Evolutionary conservation across 2,797 vertebrate genomes (phyloP), one percentile per base, ranked within the genome.

Genomic region (Protosalanx chinensis): DNA sequence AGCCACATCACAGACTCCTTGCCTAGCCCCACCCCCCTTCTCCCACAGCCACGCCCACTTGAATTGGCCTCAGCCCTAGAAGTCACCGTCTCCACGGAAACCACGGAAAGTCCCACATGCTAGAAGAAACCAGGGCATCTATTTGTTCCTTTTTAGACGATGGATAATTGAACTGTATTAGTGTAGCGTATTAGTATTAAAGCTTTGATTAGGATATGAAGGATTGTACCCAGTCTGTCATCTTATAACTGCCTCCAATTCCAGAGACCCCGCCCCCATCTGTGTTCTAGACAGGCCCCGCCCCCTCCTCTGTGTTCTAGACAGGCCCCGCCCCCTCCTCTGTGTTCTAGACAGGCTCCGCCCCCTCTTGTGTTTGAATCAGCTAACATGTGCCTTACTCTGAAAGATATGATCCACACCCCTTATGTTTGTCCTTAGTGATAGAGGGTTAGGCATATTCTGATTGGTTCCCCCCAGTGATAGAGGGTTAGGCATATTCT

Each of bases 301-400:
- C 88, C 87, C 64, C 37, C 23, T 89, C 8, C 8, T 76, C 82
- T 88, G 88, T 94, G 88, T 79, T 87, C 76, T 90, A 88, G 90
- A 77, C 84, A 91, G 91, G 90, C 84, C 92, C 90, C 93, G 72
- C 78, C 89, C 87, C 87, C 87, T 91, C 8, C 8, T 41, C 7
- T 41, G 10, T 41, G 37, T 41, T 41, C 37, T 41, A 8, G 10
- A 12, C 37, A 53, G 51, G 46, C 27, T 61, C 67, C 81, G 88
- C 88, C 87, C 65, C 41, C 27, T 89, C 76, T 82, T 88, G 88
- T 41, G 37, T 41, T 78, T 89, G 92, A 91, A 90, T 93, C 92
- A 90, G 94, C 89, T 73, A 82, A 82, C 91, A 94, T 86, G 94
- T 96, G 95, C 94, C 95, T 96, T 95, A 95, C 92, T 75, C 81